These are phyloP conservation scores for Chrysochloris asiatica DNA, from an alignment of 2,113 vertebrate genomes.

Conservation along the genomic window DNA sequence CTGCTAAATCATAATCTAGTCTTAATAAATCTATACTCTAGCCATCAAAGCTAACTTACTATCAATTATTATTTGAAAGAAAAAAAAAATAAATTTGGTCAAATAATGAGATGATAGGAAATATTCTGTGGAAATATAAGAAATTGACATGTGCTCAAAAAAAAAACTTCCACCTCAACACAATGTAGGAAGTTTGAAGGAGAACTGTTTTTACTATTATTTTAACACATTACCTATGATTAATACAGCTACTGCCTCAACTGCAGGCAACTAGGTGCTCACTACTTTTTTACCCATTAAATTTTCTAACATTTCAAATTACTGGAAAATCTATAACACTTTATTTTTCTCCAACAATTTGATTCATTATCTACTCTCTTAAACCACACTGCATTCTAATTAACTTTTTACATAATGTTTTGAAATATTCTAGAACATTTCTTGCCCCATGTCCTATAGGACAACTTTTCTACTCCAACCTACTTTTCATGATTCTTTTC, in stretches of 20 bases:
- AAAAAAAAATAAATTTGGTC: not conserved
- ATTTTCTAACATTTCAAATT: too few species aligned
- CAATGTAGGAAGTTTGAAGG: not conserved
- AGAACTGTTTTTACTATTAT: not conserved
- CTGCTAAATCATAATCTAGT: not conserved
- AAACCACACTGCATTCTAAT: not conserved
- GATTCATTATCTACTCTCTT: not conserved
- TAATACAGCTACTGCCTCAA: not conserved
- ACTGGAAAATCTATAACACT: not conserved
- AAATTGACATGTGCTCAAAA: not conserved
- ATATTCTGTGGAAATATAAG: not conserved
- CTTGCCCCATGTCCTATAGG: rapidly evolving
- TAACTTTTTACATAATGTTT: not conserved
- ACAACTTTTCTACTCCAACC: not conserved
- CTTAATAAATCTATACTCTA: not conserved
- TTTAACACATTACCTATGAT: not conserved
- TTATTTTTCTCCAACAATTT: not conserved
- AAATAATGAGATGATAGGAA: not conserved
- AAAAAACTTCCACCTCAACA: not conserved
- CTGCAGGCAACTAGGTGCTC: not conserved
- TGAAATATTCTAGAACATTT: not conserved
- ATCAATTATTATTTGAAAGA: not conserved
- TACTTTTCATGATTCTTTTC: not conserved
- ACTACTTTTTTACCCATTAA: not conserved
- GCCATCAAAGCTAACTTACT: not conserved